phyloP scores from a whole-genome alignment of 1,140 invertebrate genomes.

The Trichoplusia ni region DNA sequence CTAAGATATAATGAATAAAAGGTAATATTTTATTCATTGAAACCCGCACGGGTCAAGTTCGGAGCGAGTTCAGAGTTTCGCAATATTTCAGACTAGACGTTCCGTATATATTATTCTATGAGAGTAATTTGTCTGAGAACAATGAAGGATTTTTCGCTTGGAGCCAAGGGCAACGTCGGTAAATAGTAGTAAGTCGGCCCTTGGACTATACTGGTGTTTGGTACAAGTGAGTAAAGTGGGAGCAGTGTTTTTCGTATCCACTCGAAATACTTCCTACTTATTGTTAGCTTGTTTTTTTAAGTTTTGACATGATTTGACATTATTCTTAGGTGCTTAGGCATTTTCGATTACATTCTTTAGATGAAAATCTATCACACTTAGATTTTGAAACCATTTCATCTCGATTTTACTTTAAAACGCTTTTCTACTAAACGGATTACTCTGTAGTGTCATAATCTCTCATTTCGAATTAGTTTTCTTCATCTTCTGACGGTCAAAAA shows the following conservation, averaged over 20 bases:
- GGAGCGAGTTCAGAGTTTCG: not conserved
- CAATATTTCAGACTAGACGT: slow-evolving; percentile 36
- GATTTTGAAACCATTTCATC: too few species aligned
- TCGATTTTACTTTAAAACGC: too few species aligned
- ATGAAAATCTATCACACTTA: too few species aligned
- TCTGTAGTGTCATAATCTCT: not conserved
- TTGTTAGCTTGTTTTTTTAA: too few species aligned
- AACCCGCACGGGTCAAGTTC: slow-evolving; percentile 21
- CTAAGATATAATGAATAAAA: slow-evolving; percentile 22
- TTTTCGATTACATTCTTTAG: too few species aligned
- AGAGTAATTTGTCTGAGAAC: slow-evolving; percentile 64
- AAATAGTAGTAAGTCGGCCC: slow-evolving; percentile 50
- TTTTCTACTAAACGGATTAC: not conserved
- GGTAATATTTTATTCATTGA: slow-evolving; percentile 32
- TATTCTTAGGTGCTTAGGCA: too few species aligned
- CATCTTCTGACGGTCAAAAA: too few species aligned
- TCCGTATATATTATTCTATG: slow-evolving; percentile 44
- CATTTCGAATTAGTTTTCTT: too few species aligned
- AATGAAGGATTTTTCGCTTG: slow-evolving; percentile 66
- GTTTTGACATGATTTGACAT: too few species aligned
- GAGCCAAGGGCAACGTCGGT: slow-evolving; percentile 53
- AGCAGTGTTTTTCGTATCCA: too few species aligned
- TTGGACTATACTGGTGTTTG: slow-evolving; percentile 44
- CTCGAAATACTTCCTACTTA: too few species aligned
- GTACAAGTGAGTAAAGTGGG: slow-evolving; percentile 21